Base-by-base conservation (phyloP, 2,113 vertebrate genomes). In the Pteronura brasiliensis region DNA sequence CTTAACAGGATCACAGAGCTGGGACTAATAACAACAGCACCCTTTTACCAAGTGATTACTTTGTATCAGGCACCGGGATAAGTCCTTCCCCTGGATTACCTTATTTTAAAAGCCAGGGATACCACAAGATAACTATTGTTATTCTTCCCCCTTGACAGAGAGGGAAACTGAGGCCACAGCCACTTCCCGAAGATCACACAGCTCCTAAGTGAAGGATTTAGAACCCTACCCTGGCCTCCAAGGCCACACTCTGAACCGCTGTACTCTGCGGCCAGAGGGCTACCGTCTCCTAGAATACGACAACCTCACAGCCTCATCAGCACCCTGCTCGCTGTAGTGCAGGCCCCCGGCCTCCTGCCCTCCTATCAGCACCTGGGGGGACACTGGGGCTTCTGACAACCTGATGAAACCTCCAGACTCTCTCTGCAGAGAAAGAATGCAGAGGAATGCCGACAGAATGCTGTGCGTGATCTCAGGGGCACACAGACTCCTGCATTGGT, bases 391-490 rank as follows among this genome's bases (percentile, higher is more conserved):
- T 29, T 94, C 93, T 71, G 57, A 83, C 71, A 67, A 47, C 67
- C 71, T 44, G 39, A 63, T 3, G 31, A 92, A 93, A 88, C 34
- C 25, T 21, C 69, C 27, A 55, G 47, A 83, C 36, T 63, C 42
- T 76, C 76, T 55, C 65, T 82, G 42, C 52, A 67, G 55, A n/a
- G 79, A 52, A 71, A 69, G 31, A 49, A 92, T 18, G 7, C 36
- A 39, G 10, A 85, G 23, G 95, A 88, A 94, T 65, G 49, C 88
- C 81, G 59, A 72, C 36, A n/a, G 69, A 82, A 59, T 23, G 17
- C 1, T 27, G 49, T 47, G 47, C 8, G 2, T 52, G 69, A 52
- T 36, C 76, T 93, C 47, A 44, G 55, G 39, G 71, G 55, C 44
- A 61, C 71, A 25, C 2, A 44, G 55, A 29, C 29, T 39, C 29